Conservation (phyloP, 1,140 invertebrate species). For the Papilio polyxenes region DNA sequence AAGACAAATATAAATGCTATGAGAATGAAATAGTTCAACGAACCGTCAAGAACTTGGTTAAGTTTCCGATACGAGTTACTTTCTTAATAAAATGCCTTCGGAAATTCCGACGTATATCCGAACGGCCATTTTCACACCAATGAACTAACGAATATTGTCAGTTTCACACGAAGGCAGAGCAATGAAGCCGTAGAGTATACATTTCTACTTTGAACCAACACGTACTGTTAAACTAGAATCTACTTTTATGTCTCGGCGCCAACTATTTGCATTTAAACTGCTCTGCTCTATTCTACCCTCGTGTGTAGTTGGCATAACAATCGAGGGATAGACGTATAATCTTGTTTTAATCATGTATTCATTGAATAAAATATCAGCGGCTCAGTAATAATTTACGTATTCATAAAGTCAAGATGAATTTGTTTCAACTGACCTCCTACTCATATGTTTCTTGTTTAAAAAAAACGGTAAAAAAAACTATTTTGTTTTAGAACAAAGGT, state of each 20-base stretch:
- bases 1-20: background rate
- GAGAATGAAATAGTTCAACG: constrained; percentile 5
- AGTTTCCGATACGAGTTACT: background rate
- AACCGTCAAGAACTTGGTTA: background rate
- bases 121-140: background rate
- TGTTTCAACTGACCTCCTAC: background rate
- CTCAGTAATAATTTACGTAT: background rate
- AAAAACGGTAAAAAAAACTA: background rate
- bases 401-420: background rate
- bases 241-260: background rate
- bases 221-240: background rate
- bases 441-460: background rate
- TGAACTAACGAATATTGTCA: background rate
- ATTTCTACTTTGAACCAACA: too few species aligned
- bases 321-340: constrained; percentile 2
- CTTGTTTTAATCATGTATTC: constrained; percentile 27
- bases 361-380: constrained; percentile 18
- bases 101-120: constrained; percentile 14
- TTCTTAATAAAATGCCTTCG: background rate
- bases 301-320: constrained; percentile 9
- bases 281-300: background rate
- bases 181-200: background rate
- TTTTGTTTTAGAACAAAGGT: too few species aligned
- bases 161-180: background rate
- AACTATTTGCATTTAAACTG: background rate